These are phyloP conservation scores for Enteromius anoplus DNA, from an alignment of 2,797 vertebrate genomes.

Conservation along the genomic window DNA sequence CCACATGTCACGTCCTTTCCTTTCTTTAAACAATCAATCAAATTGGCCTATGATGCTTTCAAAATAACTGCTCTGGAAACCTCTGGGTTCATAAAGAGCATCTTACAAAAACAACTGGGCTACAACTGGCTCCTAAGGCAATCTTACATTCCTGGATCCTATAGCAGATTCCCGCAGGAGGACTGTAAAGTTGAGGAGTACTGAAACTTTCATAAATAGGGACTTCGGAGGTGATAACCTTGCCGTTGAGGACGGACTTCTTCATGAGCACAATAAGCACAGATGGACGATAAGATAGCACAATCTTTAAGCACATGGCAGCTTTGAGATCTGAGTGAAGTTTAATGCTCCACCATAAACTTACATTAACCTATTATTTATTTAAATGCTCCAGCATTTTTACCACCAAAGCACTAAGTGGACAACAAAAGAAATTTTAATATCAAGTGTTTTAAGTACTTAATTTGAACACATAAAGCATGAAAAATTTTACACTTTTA, in stretches of 20 bases:
- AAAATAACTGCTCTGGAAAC: background rate
- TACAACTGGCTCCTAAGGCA: background rate
- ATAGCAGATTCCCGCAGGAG: slow-evolving; percentile 17
- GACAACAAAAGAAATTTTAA: background rate
- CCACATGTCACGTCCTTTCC: too few relatives aligned
- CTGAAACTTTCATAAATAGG: background rate
- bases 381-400: slow-evolving; percentile 6
- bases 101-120: background rate
- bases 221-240: background rate
- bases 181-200: background rate
- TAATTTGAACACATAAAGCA: background rate
- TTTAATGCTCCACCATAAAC: slow-evolving; percentile 2
- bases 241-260: background rate
- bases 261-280: background rate
- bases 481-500: background rate
- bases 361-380: slow-evolving; percentile 30
- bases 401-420: slow-evolving; percentile 1
- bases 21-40: background rate
- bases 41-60: background rate
- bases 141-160: slow-evolving; percentile 6
- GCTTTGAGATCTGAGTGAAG: background rate
- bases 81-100: background rate
- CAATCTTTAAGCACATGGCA: background rate
- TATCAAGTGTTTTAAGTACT: background rate
- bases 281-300: slow-evolving; percentile 28